Conservation (phyloP, 2,888 invertebrate genomes). For the Hydrotaea cyrtoneurina region DNA sequence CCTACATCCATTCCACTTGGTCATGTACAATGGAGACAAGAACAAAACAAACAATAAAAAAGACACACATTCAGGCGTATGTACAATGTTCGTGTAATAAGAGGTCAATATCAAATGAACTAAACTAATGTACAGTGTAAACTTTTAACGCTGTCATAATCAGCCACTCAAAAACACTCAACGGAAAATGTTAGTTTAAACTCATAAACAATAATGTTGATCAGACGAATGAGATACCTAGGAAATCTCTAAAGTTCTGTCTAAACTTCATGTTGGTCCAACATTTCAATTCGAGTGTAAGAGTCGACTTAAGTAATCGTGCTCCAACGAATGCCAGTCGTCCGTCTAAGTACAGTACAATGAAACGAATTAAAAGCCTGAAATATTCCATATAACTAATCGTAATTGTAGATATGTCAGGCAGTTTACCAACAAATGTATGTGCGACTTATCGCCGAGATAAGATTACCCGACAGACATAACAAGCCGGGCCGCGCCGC, state of each 20-base stretch:
- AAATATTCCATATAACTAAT: neutral
- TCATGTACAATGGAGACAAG: too few species aligned
- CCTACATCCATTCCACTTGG: too few species aligned
- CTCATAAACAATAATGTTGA: neutral
- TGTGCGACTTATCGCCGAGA: neutral
- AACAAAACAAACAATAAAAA: too few species aligned
- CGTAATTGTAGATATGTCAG: conserved; percentile 23
- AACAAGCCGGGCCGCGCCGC: neutral
- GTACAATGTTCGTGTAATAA: neutral
- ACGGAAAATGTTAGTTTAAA: neutral
- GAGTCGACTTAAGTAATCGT: neutral
- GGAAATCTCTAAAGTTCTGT: too few species aligned
- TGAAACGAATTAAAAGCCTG: neutral
- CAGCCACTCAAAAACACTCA: neutral
- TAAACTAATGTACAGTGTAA: neutral
- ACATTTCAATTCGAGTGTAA: neutral
- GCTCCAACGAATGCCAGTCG: neutral
- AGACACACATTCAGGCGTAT: too few species aligned
- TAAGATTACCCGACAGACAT: conserved; percentile 7
- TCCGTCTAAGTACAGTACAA: neutral
- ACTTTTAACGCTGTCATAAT: neutral
- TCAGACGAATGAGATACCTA: too few species aligned
- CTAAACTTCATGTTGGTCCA: too few species aligned
- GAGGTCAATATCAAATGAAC: conserved; percentile 3
- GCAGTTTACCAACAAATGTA: conserved; percentile 9